Evolutionary conservation across 1,140 invertebrate genomes (phyloP), one percentile per base, ranked within the genome.

Genomic region (Eurytemora carolleeae): DNA sequence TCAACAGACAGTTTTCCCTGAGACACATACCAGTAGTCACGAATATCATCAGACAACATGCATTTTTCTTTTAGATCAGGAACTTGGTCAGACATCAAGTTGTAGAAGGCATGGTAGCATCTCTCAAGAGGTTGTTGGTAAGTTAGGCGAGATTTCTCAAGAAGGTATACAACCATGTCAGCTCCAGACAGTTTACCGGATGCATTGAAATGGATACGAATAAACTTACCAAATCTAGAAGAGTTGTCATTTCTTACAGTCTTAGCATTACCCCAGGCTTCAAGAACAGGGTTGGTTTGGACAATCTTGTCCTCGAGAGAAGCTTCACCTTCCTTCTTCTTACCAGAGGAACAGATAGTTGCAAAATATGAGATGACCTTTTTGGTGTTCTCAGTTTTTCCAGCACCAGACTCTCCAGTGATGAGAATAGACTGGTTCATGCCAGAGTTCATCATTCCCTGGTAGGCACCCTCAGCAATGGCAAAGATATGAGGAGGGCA

Each of bases 91-190:
- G 94, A 98, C 87, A 96, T 93, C 71, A 99, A 86, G 75, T 98
- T 95, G 81, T 99, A 99, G 88, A 99, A 99, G 75, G 99, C 98
- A 76, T 99, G 96, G 81, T 98, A 99, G 67, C 95, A 98, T 76
- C 96, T 85, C 78, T 99, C 96, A 67, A 95, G 78, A 66, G 87
- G 72, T 73, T 96, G 92, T 78, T 99, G 95, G 71, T 93, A 98
- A 76, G 98, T 98, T 76, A 99, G 95, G 87, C 96, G 91, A 76
- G 96, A 97, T 77, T 99, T 99, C 78, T 99, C 96, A 71, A 99
- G 80, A 78, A 99, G 80, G 80, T 99, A 98, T 69, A 91, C 95
- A 78, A 98, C 95, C 79, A 99, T 99, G 79, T 99, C 95, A 79
- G 94, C 94, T 83, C 95, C 95, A 76, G 95, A 94, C 77, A 99